Evolutionary conservation across 2,888 invertebrate genomes (phyloP), one percentile per base, ranked within the genome.

Genomic region (Molanna angustata): DNA sequence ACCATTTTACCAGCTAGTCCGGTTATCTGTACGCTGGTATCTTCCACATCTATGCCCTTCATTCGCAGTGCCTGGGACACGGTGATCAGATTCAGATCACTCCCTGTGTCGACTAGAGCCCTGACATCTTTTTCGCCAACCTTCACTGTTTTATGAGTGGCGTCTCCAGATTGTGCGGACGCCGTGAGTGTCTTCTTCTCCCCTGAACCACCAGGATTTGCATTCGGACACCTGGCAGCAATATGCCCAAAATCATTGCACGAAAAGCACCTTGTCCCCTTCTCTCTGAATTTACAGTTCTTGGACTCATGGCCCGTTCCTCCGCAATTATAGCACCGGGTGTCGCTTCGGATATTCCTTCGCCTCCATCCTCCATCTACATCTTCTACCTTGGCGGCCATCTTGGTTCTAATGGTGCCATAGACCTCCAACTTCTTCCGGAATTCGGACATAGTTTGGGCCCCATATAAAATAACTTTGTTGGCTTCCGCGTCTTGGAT

Each of bases 181-280:
- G 37, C 37, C 18, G 3, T 37, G 3, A 37, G 18, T 4, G 18
- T 17, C 17, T 16, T 37, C 17, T 37, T 37, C 18, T 37, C 37
- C 18, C 3, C 18, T n/a, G n/a, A n/a, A n/a, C n/a, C n/a, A n/a
- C n/a, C n/a, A n/a, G n/a, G n/a, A 3, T 16, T 37, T 6, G 37
- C 3, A 16, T 37, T 14, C 4, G 37, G 16, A 13, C 37, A 37
- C 37, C 18, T 37, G 7, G 37, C 37, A 9, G 37, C 37, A n/a
- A 37, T 37, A 18, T 37, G 37, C 9, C 37, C 37, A 37, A 37
- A 37, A 16, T 37, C 37, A 16, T 37, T 37, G 37, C 37, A 37
- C 17, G 37, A 16, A 18, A 37, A 37, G 17, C 37, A 37, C 11
- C 37, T 37, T 16, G 18, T 18, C 4, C 37, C 37, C 17, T 37